Base-by-base conservation (phyloP, 53 echinoderm and acorn worm genomes). In the Arbacia lixula region DNA sequence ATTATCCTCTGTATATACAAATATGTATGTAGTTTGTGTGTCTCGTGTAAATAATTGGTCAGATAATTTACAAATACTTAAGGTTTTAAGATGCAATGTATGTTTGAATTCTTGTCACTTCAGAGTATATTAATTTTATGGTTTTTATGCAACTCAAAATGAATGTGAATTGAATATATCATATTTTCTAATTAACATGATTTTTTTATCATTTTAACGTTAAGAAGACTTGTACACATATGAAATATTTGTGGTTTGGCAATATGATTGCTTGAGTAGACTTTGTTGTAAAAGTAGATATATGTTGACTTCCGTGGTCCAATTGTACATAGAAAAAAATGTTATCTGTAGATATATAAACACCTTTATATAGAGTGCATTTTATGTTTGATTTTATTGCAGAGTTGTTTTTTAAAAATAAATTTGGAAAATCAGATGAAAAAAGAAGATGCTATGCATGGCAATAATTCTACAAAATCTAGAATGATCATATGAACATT, bases 371-470 rank as follows among this genome's bases (percentile, higher is more conserved):
- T 25, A 77, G 55, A 27, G 37, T 25, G 36, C 3, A 24, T 60
- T 58, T 4, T 34, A 60, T 39, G 39, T 75, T 54, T 75, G 53
- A 75, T 54, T 75, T 56, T 19, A 69, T 26, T 77, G 78, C 57
- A 58, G 16, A 57, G 19, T 77, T 77, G 56, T 77, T 77, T 77
- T 77, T 36, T 77, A 77, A 54, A 58, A 57, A 57, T 14, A 56
- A 77, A 50, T 53, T 5, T 69, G 43, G 69, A 74, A 74, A 53
- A 74, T 52, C 56, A 38, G 78, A 77, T 20, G 78, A 37, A 68
- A 68, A 53, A 71, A 46, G 14, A 57, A 77, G 37, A 58, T 77
- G 78, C 78, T 77, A 77, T 77, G 78, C 78, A 77, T 77, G 76
- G 78, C 78, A 77, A 77, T 77, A 77, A 77, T 77, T 77, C 58